Evolutionary conservation across 2,888 invertebrate genomes (phyloP).

Genomic region (Phytoseiulus persimilis): DNA sequence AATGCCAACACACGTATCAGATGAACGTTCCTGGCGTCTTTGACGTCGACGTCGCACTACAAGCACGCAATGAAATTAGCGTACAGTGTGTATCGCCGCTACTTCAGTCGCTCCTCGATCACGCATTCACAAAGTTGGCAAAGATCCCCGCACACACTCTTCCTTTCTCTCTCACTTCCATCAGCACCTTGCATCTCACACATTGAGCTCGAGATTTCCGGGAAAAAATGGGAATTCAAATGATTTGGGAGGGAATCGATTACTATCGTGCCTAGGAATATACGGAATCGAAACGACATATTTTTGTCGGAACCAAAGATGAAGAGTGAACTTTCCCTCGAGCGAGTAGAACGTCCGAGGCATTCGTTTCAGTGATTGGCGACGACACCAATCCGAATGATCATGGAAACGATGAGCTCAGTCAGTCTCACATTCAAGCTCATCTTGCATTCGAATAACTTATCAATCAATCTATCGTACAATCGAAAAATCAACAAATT

Average conservation of each 20-base stretch:
- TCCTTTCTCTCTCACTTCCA: slow-evolving; percentile 74
- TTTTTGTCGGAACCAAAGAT: too few species aligned
- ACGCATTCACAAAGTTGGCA: not conserved
- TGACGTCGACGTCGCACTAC: not conserved
- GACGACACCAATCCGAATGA: not conserved
- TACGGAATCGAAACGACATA: too few species aligned
- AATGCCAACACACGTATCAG: not conserved
- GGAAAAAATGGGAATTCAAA: slow-evolving; percentile 61
- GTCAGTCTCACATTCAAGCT: not conserved
- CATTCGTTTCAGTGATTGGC: not conserved
- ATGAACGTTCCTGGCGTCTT: not conserved
- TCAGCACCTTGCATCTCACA: slow-evolving; percentile 78
- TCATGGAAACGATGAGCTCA: not conserved
- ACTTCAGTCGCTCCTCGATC: not conserved
- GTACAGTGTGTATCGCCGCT: not conserved
- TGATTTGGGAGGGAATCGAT: too few species aligned
- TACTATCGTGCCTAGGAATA: too few species aligned
- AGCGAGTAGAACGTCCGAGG: too few species aligned
- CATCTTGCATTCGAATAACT: not conserved
- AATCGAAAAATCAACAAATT: not conserved
- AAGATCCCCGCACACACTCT: not conserved
- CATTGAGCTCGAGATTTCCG: slow-evolving; percentile 95
- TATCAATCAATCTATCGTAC: not conserved
- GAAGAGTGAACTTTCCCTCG: too few species aligned
- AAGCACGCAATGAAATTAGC: not conserved